Conservation (phyloP, 2,797 vertebrate species). For the Chloroceryle amazona region DNA sequence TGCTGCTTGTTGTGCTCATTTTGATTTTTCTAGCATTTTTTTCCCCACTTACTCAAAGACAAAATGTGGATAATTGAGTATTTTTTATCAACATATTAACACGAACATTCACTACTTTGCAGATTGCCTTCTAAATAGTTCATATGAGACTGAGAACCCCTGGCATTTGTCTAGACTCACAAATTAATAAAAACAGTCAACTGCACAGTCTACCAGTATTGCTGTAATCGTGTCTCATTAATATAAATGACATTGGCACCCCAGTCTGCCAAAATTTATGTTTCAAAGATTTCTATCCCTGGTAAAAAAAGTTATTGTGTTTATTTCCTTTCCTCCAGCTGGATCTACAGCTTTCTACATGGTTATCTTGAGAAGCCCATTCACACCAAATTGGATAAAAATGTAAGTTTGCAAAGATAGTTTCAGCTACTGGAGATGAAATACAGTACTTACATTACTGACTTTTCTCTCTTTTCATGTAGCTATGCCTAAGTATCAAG, state of each 20-base stretch:
- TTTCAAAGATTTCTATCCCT: neutral
- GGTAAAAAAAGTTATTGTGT: neutral
- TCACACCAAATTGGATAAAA: slow-evolving; percentile 63
- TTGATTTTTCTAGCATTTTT: neutral
- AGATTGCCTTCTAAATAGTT: neutral
- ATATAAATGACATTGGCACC: neutral
- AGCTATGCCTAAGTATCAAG: slow-evolving; percentile 67
- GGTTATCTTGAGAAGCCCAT: slow-evolving; percentile 74
- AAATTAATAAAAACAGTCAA: neutral
- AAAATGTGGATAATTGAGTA: neutral
- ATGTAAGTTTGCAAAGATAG: slow-evolving; percentile 52
- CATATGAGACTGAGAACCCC: neutral
- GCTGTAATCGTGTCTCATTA: neutral
- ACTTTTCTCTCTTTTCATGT: neutral
- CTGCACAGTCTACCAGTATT: neutral
- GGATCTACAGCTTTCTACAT: slow-evolving; percentile 69
- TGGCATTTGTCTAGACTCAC: neutral
- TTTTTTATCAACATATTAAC: neutral
- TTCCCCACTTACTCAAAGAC: neutral
- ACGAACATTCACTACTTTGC: neutral
- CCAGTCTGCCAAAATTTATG: neutral
- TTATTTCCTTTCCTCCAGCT: slow-evolving; percentile 40
- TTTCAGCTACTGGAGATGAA: neutral
- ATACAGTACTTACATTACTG: neutral
- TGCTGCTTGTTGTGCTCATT: neutral